Evolutionary conservation across 2,797 vertebrate genomes (phyloP), one percentile per base, ranked within the genome.

Genomic region (Gouania willdenowi): DNA sequence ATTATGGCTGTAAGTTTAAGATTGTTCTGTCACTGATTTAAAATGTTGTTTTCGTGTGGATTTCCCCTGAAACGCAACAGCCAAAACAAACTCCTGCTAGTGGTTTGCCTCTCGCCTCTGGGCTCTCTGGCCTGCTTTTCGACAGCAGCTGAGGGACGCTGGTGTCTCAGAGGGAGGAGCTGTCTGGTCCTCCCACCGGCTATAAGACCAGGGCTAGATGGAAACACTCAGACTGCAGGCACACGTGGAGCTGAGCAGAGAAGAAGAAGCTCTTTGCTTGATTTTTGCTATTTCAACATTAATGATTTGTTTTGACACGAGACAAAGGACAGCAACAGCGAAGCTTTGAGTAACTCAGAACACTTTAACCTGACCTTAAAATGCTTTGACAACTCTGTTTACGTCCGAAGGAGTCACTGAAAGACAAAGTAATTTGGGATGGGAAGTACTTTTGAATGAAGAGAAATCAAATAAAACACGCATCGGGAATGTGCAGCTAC

Each of bases 131-230:
- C 73, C 77, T 76, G 79, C 77, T 82, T 80, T 79, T 75, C 60
- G 80, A 84, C 74, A 56, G 79, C 84, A 84, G 77, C 75, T 70
- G 52, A 60, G 75, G 72, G 80, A 83, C 77, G 77, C 66, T 70
- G 50, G 41, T 37, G 12, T 48, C 76, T 67, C 71, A 66, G 66
- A 66, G 71, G 80, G 82, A 79, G 83, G 82, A 79, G 81, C 66
- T 2, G 56, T 45, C 32, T n/a, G 55, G 64, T 75, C 82, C 84
- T 86, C 86, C 82, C 83, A 81, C 77, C n/a, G 31, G 57, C 77
- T 90, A 89, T 90, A 91, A 90, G 79, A 88, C 78, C 73, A 48
- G 65, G 71, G 74, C 82, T 89, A 85, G 83, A 88, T 84, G 84
- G 86, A 90, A 89, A 85, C 84, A 84, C 80, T 90, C 85, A 87